A percentile compares a stretch with the other conserved stretches of the same genome.
phyloP scores from a whole-genome alignment of 2,113 vertebrate genomes.

The Pluvianellus socialis region DNA sequence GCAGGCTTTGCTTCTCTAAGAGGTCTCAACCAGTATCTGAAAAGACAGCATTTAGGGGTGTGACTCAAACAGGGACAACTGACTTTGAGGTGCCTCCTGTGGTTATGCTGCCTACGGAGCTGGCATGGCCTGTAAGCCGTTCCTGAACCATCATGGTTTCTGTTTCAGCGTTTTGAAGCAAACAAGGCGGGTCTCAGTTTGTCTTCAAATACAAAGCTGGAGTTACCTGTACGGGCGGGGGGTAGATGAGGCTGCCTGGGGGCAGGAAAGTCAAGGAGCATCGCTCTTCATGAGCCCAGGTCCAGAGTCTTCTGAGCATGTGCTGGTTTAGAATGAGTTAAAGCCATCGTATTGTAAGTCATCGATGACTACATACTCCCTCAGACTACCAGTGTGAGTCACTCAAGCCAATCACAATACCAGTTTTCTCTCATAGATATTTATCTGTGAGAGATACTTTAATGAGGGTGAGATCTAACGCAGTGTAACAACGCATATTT shows the following conservation, averaged over 20 bases:
- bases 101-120: neutral
- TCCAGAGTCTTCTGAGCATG: neutral
- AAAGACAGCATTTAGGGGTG: neutral
- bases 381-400: neutral
- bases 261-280: neutral
- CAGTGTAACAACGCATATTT: neutral
- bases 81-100: neutral
- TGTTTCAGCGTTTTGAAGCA: neutral
- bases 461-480: neutral
- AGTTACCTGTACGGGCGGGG: neutral
- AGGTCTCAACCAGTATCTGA: neutral
- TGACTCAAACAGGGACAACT: slow-evolving; percentile 24
- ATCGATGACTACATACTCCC: neutral
- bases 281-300: neutral
- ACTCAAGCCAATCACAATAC: neutral
- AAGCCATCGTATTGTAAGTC: neutral
- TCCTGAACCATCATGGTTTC: neutral
- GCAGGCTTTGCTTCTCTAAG: slow-evolving; percentile 24
- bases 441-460: neutral
- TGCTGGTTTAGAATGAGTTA: neutral
- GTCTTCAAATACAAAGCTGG: neutral
- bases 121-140: neutral
- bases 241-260: neutral
- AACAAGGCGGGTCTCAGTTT: neutral
- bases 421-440: neutral